Evolutionary conservation across 2,797 vertebrate species (phyloP).

Genomic region (Mus minutoides): DNA sequence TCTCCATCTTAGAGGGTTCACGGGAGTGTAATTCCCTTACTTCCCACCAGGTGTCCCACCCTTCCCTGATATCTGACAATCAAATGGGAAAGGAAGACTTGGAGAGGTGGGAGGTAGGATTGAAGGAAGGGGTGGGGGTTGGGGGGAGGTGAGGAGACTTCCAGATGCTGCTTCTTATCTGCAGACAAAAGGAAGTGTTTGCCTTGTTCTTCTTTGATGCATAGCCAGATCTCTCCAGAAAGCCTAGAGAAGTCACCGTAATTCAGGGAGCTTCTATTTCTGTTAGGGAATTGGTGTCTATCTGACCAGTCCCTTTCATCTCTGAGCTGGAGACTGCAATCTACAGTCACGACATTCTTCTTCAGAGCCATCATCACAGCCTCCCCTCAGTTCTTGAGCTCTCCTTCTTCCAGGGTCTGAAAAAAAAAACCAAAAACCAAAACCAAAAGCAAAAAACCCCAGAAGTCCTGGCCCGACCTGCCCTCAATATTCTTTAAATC

Average conservation of each 20-base stretch:
- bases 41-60: constrained; percentile 71
- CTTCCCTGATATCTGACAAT: constrained; percentile 26
- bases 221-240: neutral
- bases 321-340: neutral
- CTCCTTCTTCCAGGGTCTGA: neutral
- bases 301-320: constrained; percentile 34
- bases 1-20: neutral
- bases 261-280: constrained; percentile 31
- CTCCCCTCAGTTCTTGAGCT: neutral
- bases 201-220: constrained; percentile 40
- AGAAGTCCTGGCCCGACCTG: neutral
- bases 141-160: neutral
- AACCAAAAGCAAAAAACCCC: neutral
- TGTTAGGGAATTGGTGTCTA: neutral
- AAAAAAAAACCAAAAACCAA: neutral
- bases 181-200: constrained; percentile 15
- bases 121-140: fast-evolving
- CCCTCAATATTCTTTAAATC: neutral
- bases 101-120: neutral
- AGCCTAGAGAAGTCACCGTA: neutral
- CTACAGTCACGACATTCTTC: neutral
- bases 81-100: neutral
- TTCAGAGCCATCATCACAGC: neutral
- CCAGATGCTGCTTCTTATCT: neutral
- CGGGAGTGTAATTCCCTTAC: neutral